These are phyloP conservation scores for Chamaea fasciata DNA, from an alignment of 2,113 vertebrate species.

Conservation along the genomic window DNA sequence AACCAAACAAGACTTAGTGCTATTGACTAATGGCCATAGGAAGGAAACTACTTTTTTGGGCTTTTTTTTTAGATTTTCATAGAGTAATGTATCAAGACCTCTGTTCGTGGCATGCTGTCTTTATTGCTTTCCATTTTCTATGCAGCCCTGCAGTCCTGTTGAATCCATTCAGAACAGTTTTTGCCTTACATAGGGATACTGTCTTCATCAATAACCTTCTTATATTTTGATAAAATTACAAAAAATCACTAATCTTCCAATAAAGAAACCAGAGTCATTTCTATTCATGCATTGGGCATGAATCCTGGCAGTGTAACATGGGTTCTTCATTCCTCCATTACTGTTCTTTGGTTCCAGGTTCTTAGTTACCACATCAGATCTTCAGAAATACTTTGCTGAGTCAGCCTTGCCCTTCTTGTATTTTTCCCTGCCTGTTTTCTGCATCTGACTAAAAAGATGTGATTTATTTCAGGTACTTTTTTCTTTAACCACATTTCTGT, in stretches of 20 bases:
- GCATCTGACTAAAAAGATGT: neutral
- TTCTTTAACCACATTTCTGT: neutral
- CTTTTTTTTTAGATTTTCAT: neutral
- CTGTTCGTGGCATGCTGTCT: neutral
- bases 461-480: neutral
- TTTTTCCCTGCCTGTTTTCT: neutral
- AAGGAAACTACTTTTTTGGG: neutral
- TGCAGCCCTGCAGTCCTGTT: neutral
- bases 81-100: neutral
- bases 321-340: neutral
- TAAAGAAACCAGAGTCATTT: neutral
- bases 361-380: neutral
- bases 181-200: neutral
- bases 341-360: neutral
- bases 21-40: neutral
- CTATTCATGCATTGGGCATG: neutral
- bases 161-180: neutral
- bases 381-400: neutral
- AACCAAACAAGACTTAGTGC: neutral
- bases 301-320: neutral
- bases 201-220: neutral
- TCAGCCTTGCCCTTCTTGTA: neutral
- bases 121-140: neutral
- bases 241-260: accelerated
- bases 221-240: neutral